A percentile compares a stretch with the other conserved stretches of the same genome.
Evolutionary conservation across 92 coral and sea anemone species (phyloP).

Genomic region (Scolanthus callimorphus): DNA sequence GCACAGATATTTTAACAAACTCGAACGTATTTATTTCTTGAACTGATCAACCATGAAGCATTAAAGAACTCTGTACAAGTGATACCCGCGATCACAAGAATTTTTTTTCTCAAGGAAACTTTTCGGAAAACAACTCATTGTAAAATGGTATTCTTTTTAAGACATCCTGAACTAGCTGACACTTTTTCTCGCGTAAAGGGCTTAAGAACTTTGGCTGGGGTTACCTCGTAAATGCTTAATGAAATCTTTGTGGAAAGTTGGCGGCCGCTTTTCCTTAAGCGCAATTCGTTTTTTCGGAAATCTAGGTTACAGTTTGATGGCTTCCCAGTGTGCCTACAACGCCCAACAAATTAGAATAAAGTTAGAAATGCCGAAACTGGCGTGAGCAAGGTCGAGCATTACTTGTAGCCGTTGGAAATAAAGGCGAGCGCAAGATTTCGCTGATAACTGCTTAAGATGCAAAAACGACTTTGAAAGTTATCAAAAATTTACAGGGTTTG

Average conservation of each 20-base stretch:
- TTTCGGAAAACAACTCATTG: too few species aligned
- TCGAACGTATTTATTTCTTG: too few species aligned
- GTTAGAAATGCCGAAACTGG: neutral
- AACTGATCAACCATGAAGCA: too few species aligned
- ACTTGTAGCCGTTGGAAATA: conserved; percentile 32
- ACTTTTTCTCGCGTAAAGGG: conserved; percentile 4
- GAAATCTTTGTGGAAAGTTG: conserved; percentile 14
- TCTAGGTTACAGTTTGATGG: conserved; percentile 9
- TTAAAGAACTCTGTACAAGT: too few species aligned
- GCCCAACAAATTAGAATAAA: neutral
- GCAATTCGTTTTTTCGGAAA: neutral
- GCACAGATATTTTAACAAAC: too few species aligned
- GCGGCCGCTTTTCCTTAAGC: conserved; percentile 1
- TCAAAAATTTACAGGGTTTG: conserved; percentile 85
- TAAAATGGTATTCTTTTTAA: neutral
- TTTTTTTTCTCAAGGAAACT: too few species aligned
- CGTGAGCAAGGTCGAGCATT: conserved; percentile 18
- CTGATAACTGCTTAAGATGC: conserved; percentile 79
- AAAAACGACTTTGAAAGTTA: conserved; percentile 91
- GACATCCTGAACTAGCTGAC: conserved; percentile 3
- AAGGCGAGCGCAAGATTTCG: conserved; percentile 35
- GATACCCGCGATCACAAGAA: too few species aligned
- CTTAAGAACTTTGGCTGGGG: neutral
- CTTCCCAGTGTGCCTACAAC: conserved; percentile 2
- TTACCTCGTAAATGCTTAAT: conserved; percentile 58